phyloP scores from a whole-genome alignment of 2,113 vertebrate genomes.

The Camelus dromedarius region DNA sequence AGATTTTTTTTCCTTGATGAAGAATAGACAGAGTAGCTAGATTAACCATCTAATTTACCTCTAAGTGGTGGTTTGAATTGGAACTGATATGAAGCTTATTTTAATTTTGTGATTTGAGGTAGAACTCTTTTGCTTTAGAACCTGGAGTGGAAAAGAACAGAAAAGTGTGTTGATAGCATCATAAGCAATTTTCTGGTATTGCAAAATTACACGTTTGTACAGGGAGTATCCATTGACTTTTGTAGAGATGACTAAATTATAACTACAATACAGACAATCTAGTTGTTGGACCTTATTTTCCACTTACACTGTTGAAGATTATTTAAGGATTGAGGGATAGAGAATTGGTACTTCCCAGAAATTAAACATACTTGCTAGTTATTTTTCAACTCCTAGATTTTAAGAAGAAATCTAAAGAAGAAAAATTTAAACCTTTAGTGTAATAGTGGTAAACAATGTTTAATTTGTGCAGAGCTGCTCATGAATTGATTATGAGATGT shows the following conservation, averaged over 20 bases:
- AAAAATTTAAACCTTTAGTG: not conserved
- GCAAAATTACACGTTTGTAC: slow-evolving; percentile 21
- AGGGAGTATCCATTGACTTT: slow-evolving; percentile 49
- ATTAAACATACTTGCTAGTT: not conserved
- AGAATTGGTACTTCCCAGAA: not conserved
- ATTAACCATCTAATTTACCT: slow-evolving; percentile 57
- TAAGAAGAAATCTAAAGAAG: slow-evolving; percentile 37
- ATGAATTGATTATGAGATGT: not conserved
- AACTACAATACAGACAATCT: not conserved
- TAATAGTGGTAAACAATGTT: slow-evolving; percentile 19
- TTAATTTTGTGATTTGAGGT: slow-evolving; percentile 65
- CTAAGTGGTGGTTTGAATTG: slow-evolving; percentile 36
- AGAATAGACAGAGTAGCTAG: slow-evolving; percentile 9
- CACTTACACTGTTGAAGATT: not conserved
- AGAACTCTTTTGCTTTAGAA: not conserved
- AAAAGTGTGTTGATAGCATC: slow-evolving; percentile 37
- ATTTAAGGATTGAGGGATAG: not conserved
- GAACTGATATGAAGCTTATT: not conserved
- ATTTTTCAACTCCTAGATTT: slow-evolving; percentile 34
- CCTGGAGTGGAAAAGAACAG: slow-evolving; percentile 37
- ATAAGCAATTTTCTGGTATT: slow-evolving; percentile 63
- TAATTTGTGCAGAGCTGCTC: not conserved
- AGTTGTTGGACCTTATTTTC: slow-evolving; percentile 20
- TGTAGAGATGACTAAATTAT: slow-evolving; percentile 54
- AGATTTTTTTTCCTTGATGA: not conserved